A percentile compares a stretch with the other conserved stretches of the same genome.
Conservation (phyloP, 2,888 invertebrate genomes). For the Caprella mutica region DNA sequence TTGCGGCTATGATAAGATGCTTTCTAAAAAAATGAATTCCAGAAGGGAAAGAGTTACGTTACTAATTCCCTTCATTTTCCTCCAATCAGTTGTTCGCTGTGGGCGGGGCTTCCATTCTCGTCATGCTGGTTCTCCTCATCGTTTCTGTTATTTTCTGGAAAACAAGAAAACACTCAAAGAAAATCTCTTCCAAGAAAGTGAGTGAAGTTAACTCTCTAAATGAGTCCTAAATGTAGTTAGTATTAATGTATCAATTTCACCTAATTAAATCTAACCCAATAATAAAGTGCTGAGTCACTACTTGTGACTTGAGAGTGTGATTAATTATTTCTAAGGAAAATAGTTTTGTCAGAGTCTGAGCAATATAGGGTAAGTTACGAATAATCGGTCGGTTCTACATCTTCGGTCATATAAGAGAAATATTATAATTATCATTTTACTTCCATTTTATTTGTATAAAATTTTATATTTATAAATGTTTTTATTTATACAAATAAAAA, state of each 20-base stretch:
- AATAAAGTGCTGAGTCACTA: background rate
- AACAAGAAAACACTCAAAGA: background rate
- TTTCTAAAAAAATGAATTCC: too few relatives aligned
- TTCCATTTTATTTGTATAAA: background rate
- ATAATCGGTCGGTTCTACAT: too few relatives aligned
- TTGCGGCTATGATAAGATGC: too few relatives aligned
- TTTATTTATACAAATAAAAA: background rate
- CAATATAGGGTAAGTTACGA: background rate
- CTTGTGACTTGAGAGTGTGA: too few relatives aligned
- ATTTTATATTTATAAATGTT: background rate
- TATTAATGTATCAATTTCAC: background rate
- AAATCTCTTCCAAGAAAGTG: slow-evolving; percentile 4
- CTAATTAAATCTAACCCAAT: background rate
- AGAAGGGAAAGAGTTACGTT: too few relatives aligned
- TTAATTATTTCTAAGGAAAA: too few relatives aligned
- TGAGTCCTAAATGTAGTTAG: background rate
- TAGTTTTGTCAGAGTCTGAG: background rate
- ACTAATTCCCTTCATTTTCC: background rate
- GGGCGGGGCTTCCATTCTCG: slow-evolving; percentile 1
- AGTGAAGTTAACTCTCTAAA: too few relatives aligned
- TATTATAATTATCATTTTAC: too few relatives aligned
- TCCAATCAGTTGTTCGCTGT: background rate
- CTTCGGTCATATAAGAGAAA: too few relatives aligned
- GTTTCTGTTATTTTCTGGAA: background rate
- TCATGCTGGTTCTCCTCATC: slow-evolving; percentile 1